Evolutionary conservation across 2,113 vertebrate species (phyloP), one percentile per base, ranked within the genome.

Genomic region (Lycaon pictus): DNA sequence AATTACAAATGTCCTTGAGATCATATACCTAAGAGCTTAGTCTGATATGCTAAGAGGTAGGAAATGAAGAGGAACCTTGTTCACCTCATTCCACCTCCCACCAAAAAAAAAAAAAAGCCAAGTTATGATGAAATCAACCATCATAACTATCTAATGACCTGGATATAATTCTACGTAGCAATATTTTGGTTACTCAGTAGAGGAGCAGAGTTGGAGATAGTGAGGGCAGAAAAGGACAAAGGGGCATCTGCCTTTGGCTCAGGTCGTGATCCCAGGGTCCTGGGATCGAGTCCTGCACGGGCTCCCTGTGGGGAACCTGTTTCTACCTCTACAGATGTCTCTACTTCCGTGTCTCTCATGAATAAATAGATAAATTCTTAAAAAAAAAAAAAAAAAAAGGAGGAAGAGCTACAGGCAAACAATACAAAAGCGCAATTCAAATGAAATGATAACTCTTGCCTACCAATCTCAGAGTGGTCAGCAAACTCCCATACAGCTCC

Each of bases 371-470:
- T 43, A 43, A 43, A 43, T 43, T 43, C 43, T 43, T 43, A 7
- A 43, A 43, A 43, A 43, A 43, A 43, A 43, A 43, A 43, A 62
- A 9, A 43, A 43, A 62, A 9, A 37, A 81, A 72, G 63, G 32
- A 69, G 13, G 95, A 95, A 95, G 96, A 96, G 95, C 79, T 25
- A 93, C 63, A 94, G 97, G 95, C 88, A 95, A 97, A 6, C n/a
- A 96, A 97, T 91, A 97, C 92, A 97, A 95, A 96, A 97, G 97
- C 96, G 58, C 74, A 96, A 96, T 98, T 97, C 95, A 95, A 87
- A 77, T 69, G 97, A 96, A 98, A 98, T 98, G 98, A 80, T 56
- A 90, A 93, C 72, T 96, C 74, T 37, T 56, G 94, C 90, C 96
- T 96, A 35, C 96, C 95, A 93, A 92, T 86, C 96, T 94, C 93